Percentiles rank a stretch among this genome's conserved stretches.
Evolutionary conservation across 2,113 vertebrate genomes (phyloP).

Genomic region (Onychostoma macrolepis): DNA sequence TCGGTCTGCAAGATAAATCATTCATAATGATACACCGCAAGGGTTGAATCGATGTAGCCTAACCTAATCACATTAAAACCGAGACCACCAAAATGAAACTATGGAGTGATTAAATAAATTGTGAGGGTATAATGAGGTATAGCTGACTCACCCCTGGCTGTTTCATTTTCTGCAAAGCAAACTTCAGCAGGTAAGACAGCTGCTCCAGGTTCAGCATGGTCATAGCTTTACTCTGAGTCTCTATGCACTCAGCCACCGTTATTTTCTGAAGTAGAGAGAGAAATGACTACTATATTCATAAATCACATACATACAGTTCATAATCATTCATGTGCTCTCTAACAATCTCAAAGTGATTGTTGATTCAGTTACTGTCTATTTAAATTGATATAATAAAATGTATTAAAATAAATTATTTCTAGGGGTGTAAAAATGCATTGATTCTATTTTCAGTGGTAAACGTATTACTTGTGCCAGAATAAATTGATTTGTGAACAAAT

Average conservation of each 20-base stretch:
- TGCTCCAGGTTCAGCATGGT: constrained; percentile 97
- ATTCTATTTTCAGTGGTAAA: neutral
- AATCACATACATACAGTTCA: constrained; percentile 36
- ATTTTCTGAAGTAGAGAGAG: constrained; percentile 85
- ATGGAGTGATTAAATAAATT: neutral
- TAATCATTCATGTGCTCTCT: neutral
- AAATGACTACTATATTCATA: constrained; percentile 48
- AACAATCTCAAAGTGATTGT: neutral
- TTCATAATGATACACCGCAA: neutral
- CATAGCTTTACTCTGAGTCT: constrained; percentile 99
- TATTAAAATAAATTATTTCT: neutral
- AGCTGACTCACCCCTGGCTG: constrained; percentile 91
- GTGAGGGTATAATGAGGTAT: neutral
- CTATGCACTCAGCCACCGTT: constrained; percentile 98
- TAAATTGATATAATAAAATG: neutral
- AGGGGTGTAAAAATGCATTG: neutral
- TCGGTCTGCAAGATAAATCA: constrained; percentile 81
- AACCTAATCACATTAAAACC: neutral
- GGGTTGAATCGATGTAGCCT: too few species aligned
- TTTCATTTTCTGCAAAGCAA: constrained; percentile 99
- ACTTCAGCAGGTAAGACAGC: constrained; percentile 97
- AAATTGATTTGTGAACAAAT: neutral
- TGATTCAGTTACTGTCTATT: neutral
- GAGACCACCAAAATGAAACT: neutral
- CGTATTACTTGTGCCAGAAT: neutral